Evolutionary conservation across 2,113 vertebrate species (phyloP).

Genomic region (Rhinichthys klamathensis): DNA sequence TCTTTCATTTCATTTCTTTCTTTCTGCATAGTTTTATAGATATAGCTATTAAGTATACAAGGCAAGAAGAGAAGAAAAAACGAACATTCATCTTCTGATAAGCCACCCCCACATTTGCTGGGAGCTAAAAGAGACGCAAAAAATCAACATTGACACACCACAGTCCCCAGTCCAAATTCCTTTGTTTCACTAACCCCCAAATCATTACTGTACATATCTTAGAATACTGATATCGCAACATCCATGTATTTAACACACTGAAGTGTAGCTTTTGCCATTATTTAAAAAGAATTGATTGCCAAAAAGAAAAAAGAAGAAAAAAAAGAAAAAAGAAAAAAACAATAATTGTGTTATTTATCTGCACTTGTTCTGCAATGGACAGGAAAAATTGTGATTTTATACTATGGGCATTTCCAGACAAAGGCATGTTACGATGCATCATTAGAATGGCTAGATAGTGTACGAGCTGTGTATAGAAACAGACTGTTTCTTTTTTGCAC

Average conservation of each 20-base stretch:
- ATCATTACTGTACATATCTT: constrained; percentile 73
- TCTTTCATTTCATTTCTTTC: constrained; percentile 39
- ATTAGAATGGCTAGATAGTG: constrained; percentile 79
- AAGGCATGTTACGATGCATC: constrained; percentile 80
- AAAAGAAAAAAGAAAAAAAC: background rate
- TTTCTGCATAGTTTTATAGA: constrained; percentile 26
- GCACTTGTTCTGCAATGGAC: constrained; percentile 63
- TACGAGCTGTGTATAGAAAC: constrained; percentile 72
- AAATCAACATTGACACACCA: constrained; percentile 14
- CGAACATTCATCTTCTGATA: constrained; percentile 47
- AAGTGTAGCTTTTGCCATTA: constrained; percentile 64
- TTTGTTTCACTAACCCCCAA: constrained; percentile 44
- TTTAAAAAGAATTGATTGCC: constrained; percentile 46
- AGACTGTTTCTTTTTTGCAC: constrained; percentile 79
- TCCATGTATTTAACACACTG: constrained; percentile 39
- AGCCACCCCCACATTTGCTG: constrained; percentile 48
- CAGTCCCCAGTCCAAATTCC: constrained; percentile 21
- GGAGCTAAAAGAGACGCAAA: constrained; percentile 37
- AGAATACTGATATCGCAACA: constrained; percentile 37
- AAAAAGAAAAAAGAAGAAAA: background rate
- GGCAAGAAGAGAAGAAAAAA: constrained; percentile 40
- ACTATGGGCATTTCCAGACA: constrained; percentile 57
- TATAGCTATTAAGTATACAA: constrained; percentile 21
- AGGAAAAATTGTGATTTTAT: constrained; percentile 56
- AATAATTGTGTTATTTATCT: constrained; percentile 65